Conservation (phyloP, 2,888 invertebrate genomes). For the Nemotelus nigrinus region DNA sequence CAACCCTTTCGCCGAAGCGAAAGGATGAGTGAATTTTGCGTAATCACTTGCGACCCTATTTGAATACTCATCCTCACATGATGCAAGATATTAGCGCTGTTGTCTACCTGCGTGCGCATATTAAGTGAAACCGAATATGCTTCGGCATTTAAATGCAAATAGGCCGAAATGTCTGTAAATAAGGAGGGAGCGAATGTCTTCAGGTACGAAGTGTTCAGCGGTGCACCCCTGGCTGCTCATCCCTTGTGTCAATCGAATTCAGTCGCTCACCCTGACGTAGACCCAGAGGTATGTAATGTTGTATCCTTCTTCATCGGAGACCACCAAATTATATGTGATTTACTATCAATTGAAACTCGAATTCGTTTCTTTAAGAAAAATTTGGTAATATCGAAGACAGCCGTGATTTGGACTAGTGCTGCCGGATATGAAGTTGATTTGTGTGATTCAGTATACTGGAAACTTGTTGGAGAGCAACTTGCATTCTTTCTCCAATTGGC, state of each 20-base stretch:
- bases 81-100: constrained; percentile 39
- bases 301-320: constrained; percentile 35
- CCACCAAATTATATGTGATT: constrained; percentile 49
- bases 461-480: no score
- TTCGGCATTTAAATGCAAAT: constrained; percentile 52
- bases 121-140: constrained; percentile 53
- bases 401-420: not conserved
- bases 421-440: not conserved
- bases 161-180: constrained; percentile 50
- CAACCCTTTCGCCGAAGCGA: constrained; percentile 37
- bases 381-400: constrained; percentile 4
- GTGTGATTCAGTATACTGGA: not conserved
- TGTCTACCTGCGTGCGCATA: constrained; percentile 53
- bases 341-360: constrained; percentile 47
- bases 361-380: constrained; percentile 42
- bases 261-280: constrained; percentile 35
- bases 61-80: constrained; percentile 51
- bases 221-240: constrained; percentile 43
- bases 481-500: not conserved
- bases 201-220: constrained; percentile 40
- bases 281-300: constrained; percentile 32
- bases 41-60: constrained; percentile 51
- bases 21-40: constrained; percentile 50
- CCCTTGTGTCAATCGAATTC: constrained; percentile 30
- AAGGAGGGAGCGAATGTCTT: constrained; percentile 35